Conservation (phyloP, 2,888 invertebrate genomes). For the Clepsis dumicolana region DNA sequence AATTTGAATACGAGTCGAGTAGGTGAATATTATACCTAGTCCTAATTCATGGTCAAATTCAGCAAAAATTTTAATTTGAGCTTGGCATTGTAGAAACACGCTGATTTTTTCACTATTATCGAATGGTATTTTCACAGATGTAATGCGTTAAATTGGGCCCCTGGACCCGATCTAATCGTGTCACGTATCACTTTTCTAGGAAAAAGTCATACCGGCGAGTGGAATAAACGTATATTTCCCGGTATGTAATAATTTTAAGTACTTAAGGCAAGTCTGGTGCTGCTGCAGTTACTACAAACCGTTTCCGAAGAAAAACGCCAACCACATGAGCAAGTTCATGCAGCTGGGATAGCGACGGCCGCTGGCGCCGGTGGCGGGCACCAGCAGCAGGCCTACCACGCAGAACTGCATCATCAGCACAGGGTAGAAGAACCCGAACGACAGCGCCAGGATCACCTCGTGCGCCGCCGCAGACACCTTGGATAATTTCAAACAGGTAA, state of each 20-base stretch:
- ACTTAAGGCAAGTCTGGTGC: not conserved
- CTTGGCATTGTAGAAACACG: too few relatives aligned
- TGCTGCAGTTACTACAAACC: constrained; percentile 69
- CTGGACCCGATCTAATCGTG: too few relatives aligned
- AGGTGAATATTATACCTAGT: too few relatives aligned
- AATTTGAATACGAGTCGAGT: too few relatives aligned
- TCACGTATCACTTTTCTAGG: too few relatives aligned
- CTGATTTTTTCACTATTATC: too few relatives aligned
- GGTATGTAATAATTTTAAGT: not conserved
- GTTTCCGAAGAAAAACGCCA: constrained; percentile 91
- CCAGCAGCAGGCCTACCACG: constrained; percentile 87
- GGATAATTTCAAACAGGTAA: not conserved
- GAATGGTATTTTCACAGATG: too few relatives aligned
- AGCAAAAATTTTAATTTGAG: too few relatives aligned
- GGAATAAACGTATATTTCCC: too few relatives aligned
- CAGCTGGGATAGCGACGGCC: constrained; percentile 75
- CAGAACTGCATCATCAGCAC: constrained; percentile 93
- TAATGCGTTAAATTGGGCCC: too few relatives aligned
- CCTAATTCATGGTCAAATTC: too few relatives aligned
- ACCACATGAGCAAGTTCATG: constrained; percentile 95
- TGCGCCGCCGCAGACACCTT: constrained; percentile 94
- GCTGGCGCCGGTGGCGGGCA: constrained; percentile 79
- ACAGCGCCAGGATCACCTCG: constrained; percentile 93
- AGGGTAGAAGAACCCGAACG: constrained; percentile 95
- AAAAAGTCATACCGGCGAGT: too few relatives aligned